phyloP scores from a whole-genome alignment of 2,888 invertebrate genomes.

The Idaea biselata region DNA sequence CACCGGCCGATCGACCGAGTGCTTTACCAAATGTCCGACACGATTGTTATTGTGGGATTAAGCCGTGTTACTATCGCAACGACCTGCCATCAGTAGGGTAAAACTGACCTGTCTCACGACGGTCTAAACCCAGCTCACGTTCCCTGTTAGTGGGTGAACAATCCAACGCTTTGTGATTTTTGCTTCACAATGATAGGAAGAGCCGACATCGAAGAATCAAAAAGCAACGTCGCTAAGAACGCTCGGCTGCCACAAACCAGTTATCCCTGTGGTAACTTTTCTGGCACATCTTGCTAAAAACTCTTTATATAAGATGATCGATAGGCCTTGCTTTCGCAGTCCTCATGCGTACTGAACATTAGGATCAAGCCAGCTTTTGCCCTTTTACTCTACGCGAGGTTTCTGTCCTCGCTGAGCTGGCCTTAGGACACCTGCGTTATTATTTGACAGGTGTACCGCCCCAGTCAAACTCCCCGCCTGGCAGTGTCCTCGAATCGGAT shows the following conservation, averaged over 20 bases:
- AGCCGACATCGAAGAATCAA: constrained; percentile 88
- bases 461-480: constrained; percentile 82
- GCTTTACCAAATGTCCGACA: constrained; percentile 72
- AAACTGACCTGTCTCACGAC: constrained; percentile 84
- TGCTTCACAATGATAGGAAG: constrained; percentile 88
- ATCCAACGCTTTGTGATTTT: constrained; percentile 86
- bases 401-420: constrained; percentile 84
- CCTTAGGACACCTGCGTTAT: constrained; percentile 84
- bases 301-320: constrained; percentile 82
- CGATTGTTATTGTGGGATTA: constrained; percentile 46
- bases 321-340: constrained; percentile 85
- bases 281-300: constrained; percentile 84
- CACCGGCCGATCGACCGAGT: constrained; percentile 71
- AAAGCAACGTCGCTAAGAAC: constrained; percentile 85
- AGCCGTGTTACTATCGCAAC: constrained; percentile 79
- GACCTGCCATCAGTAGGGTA: constrained; percentile 79
- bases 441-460: constrained; percentile 26
- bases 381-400: constrained; percentile 86
- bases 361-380: constrained; percentile 85
- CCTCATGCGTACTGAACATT: constrained; percentile 83
- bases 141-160: constrained; percentile 85
- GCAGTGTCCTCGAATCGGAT: constrained; percentile 81
- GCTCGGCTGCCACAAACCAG: constrained; percentile 84
- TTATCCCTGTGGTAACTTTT: constrained; percentile 87
- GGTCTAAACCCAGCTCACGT: constrained; percentile 85